A percentile compares a stretch with the other conserved stretches of the same genome.
phyloP scores from a whole-genome alignment of 2,113 vertebrate species.

The Scartelaos histophorus region DNA sequence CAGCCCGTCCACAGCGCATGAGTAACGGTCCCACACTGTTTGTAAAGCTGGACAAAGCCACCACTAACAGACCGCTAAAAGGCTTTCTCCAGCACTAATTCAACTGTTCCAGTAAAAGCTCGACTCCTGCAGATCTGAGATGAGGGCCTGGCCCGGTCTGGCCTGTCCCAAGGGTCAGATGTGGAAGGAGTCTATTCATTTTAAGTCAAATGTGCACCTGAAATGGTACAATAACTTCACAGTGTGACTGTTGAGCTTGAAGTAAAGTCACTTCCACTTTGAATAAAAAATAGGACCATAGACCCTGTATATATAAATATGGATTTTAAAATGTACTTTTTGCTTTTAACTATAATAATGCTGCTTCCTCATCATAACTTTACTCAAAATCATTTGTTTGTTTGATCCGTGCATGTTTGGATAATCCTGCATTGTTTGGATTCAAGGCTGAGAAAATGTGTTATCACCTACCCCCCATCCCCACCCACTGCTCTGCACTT shows the following conservation, averaged over 20 bases:
- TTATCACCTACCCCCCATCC: no score
- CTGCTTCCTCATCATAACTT: no score
- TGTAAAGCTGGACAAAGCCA: conserved; percentile 40
- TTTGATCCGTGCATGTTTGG: no score
- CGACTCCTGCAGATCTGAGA: conserved; percentile 36
- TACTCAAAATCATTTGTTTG: no score
- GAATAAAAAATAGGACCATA: no score
- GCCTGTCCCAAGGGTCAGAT: conserved; percentile 10
- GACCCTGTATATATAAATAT: no score
- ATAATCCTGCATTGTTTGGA: no score
- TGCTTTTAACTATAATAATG: no score
- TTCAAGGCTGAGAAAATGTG: no score
- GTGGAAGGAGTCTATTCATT: background rate
- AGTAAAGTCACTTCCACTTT: background rate
- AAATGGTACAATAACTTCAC: background rate
- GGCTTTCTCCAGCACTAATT: conserved; percentile 30
- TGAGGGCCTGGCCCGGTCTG: conserved; percentile 31
- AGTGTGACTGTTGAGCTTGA: background rate
- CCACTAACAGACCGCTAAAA: conserved; percentile 29
- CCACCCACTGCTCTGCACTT: no score
- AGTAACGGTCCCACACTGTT: conserved; percentile 34
- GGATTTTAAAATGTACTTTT: no score
- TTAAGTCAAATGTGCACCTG: background rate
- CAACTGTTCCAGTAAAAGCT: conserved; percentile 32
- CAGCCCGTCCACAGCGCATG: conserved; percentile 16